A percentile compares a stretch with the other conserved stretches of the same genome.
phyloP scores from a whole-genome alignment of 2,888 invertebrate species.

The Endotricha flammealis region DNA sequence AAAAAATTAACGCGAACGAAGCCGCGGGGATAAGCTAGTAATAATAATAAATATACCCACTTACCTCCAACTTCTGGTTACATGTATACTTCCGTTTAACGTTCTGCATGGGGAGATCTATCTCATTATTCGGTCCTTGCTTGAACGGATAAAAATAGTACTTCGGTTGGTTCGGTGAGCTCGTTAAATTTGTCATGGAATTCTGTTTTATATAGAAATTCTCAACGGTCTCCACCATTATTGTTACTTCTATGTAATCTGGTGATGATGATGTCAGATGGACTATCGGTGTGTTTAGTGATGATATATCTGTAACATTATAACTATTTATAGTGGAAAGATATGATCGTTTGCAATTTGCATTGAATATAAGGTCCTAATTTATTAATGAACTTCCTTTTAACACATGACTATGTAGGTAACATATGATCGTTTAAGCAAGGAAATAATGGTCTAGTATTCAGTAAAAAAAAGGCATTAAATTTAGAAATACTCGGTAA shows the following conservation, averaged over 20 bases:
- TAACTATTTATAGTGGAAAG: too few relatives aligned
- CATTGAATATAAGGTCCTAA: too few relatives aligned
- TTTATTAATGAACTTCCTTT: too few relatives aligned
- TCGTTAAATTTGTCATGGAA: conserved; percentile 53
- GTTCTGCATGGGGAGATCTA: conserved; percentile 43
- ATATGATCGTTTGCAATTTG: too few relatives aligned
- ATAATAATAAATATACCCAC: too few relatives aligned
- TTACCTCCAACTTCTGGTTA: conserved; percentile 65
- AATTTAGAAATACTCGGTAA: too few relatives aligned
- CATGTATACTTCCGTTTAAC: conserved; percentile 71
- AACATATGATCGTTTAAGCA: too few relatives aligned
- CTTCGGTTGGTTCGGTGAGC: conserved; percentile 68
- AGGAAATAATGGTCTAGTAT: too few relatives aligned
- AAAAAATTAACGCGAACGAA: too few relatives aligned
- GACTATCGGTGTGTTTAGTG: conserved; percentile 78
- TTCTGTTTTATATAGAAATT: conserved; percentile 78
- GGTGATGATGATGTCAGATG: conserved; percentile 83
- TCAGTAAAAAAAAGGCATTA: too few relatives aligned
- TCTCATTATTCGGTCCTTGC: conserved; percentile 39
- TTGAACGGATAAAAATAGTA: conserved; percentile 77
- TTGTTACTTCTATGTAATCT: conserved; percentile 73
- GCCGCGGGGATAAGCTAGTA: too few relatives aligned
- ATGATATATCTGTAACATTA: conserved; percentile 54
- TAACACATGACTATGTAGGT: too few relatives aligned
- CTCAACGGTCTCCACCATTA: conserved; percentile 77